Conservation (phyloP, 2,888 invertebrate species). For the Stictocephala bisonia region DNA sequence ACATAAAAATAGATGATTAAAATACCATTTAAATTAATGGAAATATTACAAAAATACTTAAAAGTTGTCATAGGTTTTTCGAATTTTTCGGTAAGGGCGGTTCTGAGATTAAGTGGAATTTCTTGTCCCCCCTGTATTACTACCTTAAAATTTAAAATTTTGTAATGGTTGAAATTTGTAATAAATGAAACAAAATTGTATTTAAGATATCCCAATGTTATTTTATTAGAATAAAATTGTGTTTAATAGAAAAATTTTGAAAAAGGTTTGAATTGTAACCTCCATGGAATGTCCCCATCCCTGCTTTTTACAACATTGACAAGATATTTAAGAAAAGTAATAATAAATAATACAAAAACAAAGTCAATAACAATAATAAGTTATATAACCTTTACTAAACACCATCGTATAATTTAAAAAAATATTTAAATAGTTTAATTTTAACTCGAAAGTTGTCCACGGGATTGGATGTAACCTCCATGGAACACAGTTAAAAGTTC, state of each 20-base stretch:
- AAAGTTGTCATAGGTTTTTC: no score
- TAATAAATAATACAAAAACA: background rate
- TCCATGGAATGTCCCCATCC: conserved; percentile 21
- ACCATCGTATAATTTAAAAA: background rate
- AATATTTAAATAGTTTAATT: conserved; percentile 21
- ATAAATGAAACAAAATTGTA: conserved; percentile 20
- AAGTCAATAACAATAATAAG: conserved; percentile 14
- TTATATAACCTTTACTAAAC: conserved; percentile 5
- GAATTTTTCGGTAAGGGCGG: no score
- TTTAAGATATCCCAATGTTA: conserved; percentile 3
- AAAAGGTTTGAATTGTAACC: conserved; percentile 2
- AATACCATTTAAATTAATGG: no score
- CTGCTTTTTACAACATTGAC: conserved; percentile 21
- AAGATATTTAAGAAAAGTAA: conserved; percentile 7
- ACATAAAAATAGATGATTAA: no score
- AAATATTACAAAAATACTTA: no score
- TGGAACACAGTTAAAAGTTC: conserved; percentile 15
- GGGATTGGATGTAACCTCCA: conserved; percentile 25
- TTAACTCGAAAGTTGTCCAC: conserved; percentile 18
- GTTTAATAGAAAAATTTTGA: conserved; percentile 6
- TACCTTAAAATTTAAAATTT: background rate
- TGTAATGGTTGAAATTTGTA: background rate
- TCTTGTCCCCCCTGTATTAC: conserved; percentile 20
- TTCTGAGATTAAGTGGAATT: conserved; percentile 26
- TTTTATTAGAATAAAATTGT: conserved; percentile 4